Percentiles rank a stretch among this genome's conserved stretches.
phyloP scores from a whole-genome alignment of 2,888 invertebrate species.

The Campoletis raptor region DNA sequence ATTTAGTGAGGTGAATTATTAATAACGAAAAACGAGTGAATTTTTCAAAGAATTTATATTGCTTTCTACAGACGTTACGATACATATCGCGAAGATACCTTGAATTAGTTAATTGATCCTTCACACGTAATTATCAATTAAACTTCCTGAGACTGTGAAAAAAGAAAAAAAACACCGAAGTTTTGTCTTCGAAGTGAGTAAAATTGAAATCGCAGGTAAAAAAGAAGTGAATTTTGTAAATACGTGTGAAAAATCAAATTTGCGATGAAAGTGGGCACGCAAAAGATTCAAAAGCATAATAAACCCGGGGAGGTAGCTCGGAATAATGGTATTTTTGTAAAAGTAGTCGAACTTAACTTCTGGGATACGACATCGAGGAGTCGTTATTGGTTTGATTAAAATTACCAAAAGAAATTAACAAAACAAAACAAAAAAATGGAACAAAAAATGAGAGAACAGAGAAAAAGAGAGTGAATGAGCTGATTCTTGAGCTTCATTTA shows the following conservation, averaged over 20 bases:
- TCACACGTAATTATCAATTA: constrained; percentile 41
- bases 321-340: constrained; percentile 68
- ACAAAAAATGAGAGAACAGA: constrained; percentile 28
- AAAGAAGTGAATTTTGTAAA: constrained; percentile 23
- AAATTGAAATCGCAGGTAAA: background rate
- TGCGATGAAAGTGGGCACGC: constrained; percentile 43
- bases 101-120: constrained; percentile 51
- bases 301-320: constrained; percentile 67
- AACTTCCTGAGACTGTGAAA: constrained; percentile 17
- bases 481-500: constrained; percentile 20
- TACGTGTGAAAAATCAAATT: constrained; percentile 27
- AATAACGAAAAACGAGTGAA: constrained; percentile 73
- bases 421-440: background rate
- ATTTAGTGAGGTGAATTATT: constrained; percentile 73
- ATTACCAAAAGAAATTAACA: constrained; percentile 1
- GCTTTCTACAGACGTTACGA: constrained; percentile 68
- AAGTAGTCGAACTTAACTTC: constrained; percentile 53
- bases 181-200: background rate
- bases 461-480: constrained; percentile 30
- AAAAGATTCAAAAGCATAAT: constrained; percentile 59
- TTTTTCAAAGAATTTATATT: constrained; percentile 71
- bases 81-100: constrained; percentile 69
- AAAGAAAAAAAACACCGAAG: background rate
- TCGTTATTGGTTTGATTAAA: constrained; percentile 50
- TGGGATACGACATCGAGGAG: constrained; percentile 45